phyloP scores from a whole-genome alignment of 2,113 vertebrate genomes.

The Antennarius striatus region DNA sequence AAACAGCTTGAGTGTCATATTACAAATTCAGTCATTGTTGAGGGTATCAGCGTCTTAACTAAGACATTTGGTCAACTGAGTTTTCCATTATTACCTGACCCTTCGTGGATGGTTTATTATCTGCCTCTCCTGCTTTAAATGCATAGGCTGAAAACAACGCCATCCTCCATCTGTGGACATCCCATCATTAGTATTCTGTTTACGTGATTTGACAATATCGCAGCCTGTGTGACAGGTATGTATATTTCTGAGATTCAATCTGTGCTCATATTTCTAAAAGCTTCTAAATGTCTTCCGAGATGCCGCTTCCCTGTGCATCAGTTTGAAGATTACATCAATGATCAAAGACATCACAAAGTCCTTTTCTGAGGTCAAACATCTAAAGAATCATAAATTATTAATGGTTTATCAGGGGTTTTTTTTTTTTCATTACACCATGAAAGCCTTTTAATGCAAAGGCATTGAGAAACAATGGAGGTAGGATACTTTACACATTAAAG shows the following conservation, averaged over 20 bases:
- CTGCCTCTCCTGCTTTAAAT: not conserved
- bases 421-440: conserved; percentile 15
- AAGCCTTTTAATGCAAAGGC: not conserved
- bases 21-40: not conserved
- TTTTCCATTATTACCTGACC: not conserved
- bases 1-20: not conserved
- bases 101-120: not conserved
- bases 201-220: not conserved
- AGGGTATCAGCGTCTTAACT: not conserved
- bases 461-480: not conserved
- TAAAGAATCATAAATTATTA: conserved; percentile 20
- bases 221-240: not conserved
- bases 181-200: too few relatives aligned
- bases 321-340: conserved; percentile 20
- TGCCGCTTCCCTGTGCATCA: not conserved
- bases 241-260: conserved; percentile 19
- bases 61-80: not conserved
- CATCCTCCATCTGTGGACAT: too few relatives aligned
- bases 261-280: conserved; percentile 20
- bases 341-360: conserved; percentile 7
- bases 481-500: conserved; percentile 1
- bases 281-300: conserved; percentile 1
- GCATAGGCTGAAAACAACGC: not conserved
- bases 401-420: not conserved
- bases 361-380: conserved; percentile 14